Evolutionary conservation across 2,888 invertebrate species (phyloP).

Genomic region (Odontothrips loti): DNA sequence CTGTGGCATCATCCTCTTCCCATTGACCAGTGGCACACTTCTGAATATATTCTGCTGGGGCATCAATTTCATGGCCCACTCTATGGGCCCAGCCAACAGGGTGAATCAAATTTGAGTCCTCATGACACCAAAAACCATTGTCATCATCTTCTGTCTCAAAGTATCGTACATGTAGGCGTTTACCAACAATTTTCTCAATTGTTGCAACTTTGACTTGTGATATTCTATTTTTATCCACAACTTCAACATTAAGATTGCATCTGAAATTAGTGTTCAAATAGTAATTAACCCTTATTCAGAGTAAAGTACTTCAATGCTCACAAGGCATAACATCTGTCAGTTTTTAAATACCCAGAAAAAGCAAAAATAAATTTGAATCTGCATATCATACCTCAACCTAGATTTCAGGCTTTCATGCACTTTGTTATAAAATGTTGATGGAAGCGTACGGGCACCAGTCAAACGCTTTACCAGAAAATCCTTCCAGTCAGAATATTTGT

Average conservation of each 20-base stretch:
- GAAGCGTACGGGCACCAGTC: constrained; percentile 91
- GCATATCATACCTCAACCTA: constrained; percentile 58
- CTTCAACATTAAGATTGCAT: constrained; percentile 80
- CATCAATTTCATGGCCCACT: constrained; percentile 83
- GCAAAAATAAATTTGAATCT: constrained; percentile 30
- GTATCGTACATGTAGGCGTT: constrained; percentile 85
- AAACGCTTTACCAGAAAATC: constrained; percentile 86
- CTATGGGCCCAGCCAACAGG: constrained; percentile 94
- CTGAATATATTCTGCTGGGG: constrained; percentile 72
- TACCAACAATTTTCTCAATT: constrained; percentile 86
- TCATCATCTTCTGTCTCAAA: constrained; percentile 75
- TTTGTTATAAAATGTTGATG: constrained; percentile 86
- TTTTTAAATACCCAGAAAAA: no score
- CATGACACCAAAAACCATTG: constrained; percentile 92
- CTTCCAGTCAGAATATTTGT: constrained; percentile 94
- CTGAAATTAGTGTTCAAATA: constrained; percentile 45
- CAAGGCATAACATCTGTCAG: no score
- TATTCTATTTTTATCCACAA: constrained; percentile 93
- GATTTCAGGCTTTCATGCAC: constrained; percentile 79
- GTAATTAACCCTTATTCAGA: constrained; percentile 27
- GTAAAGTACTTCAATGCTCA: constrained; percentile 15
- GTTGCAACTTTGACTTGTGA: constrained; percentile 88
- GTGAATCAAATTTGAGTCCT: constrained; percentile 89
- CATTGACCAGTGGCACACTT: constrained; percentile 66
- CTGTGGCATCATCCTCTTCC: constrained; percentile 73